Base-by-base conservation (phyloP, 2,113 vertebrate genomes). In the Peromyscus polionotus region DNA sequence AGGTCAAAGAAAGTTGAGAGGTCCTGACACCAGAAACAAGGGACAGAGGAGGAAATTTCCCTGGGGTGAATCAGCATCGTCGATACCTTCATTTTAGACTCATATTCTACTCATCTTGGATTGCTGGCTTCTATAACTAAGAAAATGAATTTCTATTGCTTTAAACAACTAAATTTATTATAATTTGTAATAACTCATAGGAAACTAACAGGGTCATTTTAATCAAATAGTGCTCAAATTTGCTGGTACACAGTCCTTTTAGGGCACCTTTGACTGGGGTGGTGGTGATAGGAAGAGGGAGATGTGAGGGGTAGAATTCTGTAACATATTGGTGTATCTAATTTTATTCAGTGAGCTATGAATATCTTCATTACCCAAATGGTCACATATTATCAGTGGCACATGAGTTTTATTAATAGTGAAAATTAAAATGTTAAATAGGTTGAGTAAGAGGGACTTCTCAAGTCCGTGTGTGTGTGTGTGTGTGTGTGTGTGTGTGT, bases 341-440 rank as follows among this genome's bases (percentile, higher is more conserved):
- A 42, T 42, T 73, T 83, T 90, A 88, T 33, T 57, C 36, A 95
- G 22, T 85, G 63, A 92, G n/a, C 59, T 9, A 61, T 88, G 12
- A 93, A 75, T 13, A 93, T 76, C n/a, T 77, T 93, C 86, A 75
- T 11, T 68, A 92, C 5, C 72, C 39, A 94, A 91, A 95, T 12
- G 33, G 80, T 65, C 42, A 54, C 26, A 73, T 48, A 73, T 48
- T 86, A 45, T 72, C 75, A 84, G 57, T 75, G 16, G 39, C 51
- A 68, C 19, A 89, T 33, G 92, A 95, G 80, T 88, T 76, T 63
- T 68, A 67, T 33, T 73, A 79, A 86, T 39, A 42, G 31, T 93
- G 75, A 95, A 67, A 57, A 45, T 88, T 68, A 88, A 92, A 94
- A 88, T 61, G 36, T 83, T 94, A 39, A 77, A 83, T 2, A 73